Base-by-base conservation (phyloP, 2,888 invertebrate genomes). In the Leucophora obtusa region DNA sequence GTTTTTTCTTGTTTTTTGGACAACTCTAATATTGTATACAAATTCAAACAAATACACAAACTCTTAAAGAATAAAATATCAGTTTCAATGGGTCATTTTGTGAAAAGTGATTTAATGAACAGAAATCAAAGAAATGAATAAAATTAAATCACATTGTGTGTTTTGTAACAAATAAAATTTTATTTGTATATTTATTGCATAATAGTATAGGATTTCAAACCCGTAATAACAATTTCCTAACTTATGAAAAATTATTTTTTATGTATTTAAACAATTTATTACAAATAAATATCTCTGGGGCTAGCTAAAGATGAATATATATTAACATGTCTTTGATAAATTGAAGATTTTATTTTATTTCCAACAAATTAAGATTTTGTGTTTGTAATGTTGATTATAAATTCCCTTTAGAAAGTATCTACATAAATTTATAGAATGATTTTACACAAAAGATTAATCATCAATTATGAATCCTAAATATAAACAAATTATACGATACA, bases 391-490 rank as follows among this genome's bases (percentile, higher is more conserved):
- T 54, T 68, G 54, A 74, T 74, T 74, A 68, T 60, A 62, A 68
- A 75, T 47, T 68, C 62, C 68, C 62, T 47, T 62, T 24, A 62
- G 60, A 54, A n/a, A 28, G 5, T 59, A 2, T 50, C 24, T 56
- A 62, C 14, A 62, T 58, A 35, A 35, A 73, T 65, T 65, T 59
- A 73, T 51, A 51, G 51, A 14, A n/a, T 43, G 54, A 15, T 54
- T 68, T 74, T 74, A 68, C 35, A 62, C 60, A 60, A 74, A 68
- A 35, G 74, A 62, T 75, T 75, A 68, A 75, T 68, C 74, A 62
- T 68, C 21, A 73, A 73, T 65, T 65, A 73, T 51, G 51, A 28
- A 63, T 63, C 50, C 58, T 21, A 51, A 58, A 58, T 58, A 17
- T 28, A 73, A 63, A 24, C 14, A 18, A 65, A 58, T 73, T 65